A percentile compares a stretch with the other conserved stretches of the same genome.
These are phyloP conservation scores for Paralichthys olivaceus DNA, from an alignment of 2,113 vertebrate species.

Conservation along the genomic window DNA sequence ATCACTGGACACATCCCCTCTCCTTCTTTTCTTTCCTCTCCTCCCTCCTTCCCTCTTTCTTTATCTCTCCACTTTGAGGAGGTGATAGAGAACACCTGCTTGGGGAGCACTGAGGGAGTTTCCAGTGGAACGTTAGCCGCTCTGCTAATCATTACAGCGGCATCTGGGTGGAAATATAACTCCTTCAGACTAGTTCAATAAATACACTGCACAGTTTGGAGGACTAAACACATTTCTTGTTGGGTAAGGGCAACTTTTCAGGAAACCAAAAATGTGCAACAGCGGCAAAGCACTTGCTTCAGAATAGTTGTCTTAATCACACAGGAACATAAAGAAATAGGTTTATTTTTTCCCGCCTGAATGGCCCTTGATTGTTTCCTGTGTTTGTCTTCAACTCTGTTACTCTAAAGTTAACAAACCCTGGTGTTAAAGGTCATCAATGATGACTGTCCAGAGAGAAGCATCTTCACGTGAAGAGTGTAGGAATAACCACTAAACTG, in stretches of 20 bases:
- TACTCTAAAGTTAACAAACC: not conserved
- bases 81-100: constrained; percentile 71
- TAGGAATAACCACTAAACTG: no score
- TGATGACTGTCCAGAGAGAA: not conserved
- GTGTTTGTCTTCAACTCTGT: constrained; percentile 14
- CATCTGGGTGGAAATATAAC: constrained; percentile 72
- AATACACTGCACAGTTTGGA: constrained; percentile 20
- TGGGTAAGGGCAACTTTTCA: constrained; percentile 49
- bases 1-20: not conserved
- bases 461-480: not conserved
- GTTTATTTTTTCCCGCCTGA: constrained; percentile 15
- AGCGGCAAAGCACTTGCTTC: constrained; percentile 49
- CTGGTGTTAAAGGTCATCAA: not conserved
- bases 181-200: constrained; percentile 39
- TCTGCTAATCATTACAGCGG: constrained; percentile 76
- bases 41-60: constrained; percentile 31
- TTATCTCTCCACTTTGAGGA: constrained; percentile 37
- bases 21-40: constrained; percentile 1
- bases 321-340: constrained; percentile 56
- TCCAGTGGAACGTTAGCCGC: constrained; percentile 76
- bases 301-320: constrained; percentile 63
- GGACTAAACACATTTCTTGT: constrained; percentile 14
- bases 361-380: constrained; percentile 30
- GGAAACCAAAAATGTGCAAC: constrained; percentile 58
- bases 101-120: constrained; percentile 72